A percentile compares a stretch with the other conserved stretches of the same genome.
Conservation (phyloP, 2,797 vertebrate species). For the Pseudochirops cupreus region DNA sequence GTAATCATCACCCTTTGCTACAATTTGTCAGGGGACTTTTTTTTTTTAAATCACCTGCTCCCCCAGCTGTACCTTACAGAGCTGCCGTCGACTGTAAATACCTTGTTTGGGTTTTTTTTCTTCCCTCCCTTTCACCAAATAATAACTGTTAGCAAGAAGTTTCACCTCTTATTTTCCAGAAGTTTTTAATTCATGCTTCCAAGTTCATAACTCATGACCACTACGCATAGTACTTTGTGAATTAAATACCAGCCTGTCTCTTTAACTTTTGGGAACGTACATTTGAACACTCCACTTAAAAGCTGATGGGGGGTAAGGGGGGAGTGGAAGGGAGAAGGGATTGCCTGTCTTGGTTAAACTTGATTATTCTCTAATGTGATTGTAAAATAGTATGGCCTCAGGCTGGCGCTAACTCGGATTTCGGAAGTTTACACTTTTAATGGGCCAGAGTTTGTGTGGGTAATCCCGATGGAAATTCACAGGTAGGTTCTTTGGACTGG, state of each 20-base stretch:
- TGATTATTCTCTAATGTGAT: background rate
- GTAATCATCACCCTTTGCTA: conserved; percentile 71
- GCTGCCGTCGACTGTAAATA: conserved; percentile 41
- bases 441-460: background rate
- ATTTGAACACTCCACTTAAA: background rate
- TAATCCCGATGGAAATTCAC: background rate
- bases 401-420: background rate
- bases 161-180: conserved; percentile 48
- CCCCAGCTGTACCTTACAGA: conserved; percentile 56
- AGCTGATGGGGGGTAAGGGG: background rate
- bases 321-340: background rate
- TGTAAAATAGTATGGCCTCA: conserved; percentile 10
- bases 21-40: conserved; percentile 72
- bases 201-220: conserved; percentile 44
- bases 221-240: conserved; percentile 27
- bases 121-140: conserved; percentile 36
- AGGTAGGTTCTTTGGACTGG: conserved; percentile 45
- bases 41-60: conserved; percentile 73
- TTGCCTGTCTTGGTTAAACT: conserved; percentile 21
- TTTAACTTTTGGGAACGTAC: conserved; percentile 29
- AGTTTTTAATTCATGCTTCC: conserved; percentile 15
- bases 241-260: background rate
- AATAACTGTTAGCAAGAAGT: background rate
- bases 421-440: background rate
- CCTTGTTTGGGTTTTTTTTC: conserved; percentile 1